A percentile compares a stretch with the other conserved stretches of the same genome.
Conservation (phyloP, 2,888 invertebrate species). For the Chrysodeixis includens region DNA sequence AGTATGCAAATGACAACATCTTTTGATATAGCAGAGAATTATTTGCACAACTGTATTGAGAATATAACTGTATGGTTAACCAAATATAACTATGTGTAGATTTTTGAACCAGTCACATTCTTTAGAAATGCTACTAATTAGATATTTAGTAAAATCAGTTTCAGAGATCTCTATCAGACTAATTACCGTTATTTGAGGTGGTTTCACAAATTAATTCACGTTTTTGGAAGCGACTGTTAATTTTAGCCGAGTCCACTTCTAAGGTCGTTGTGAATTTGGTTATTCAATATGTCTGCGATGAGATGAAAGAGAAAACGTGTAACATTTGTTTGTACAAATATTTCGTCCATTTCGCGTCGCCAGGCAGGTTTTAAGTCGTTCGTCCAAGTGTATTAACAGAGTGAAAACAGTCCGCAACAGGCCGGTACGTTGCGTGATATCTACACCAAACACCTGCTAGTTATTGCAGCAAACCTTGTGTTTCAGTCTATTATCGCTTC, state of each 20-base stretch:
- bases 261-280: slow-evolving; percentile 47
- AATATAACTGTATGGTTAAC: neutral
- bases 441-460: slow-evolving; percentile 76
- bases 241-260: slow-evolving; percentile 10
- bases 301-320: slow-evolving; percentile 79
- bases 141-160: slow-evolving; percentile 15
- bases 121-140: slow-evolving; percentile 16
- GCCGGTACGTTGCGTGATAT: slow-evolving; percentile 78
- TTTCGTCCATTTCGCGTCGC: slow-evolving; percentile 77
- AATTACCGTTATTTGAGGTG: slow-evolving; percentile 4
- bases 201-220: slow-evolving; percentile 7
- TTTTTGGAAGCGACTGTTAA: slow-evolving; percentile 10
- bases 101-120: slow-evolving; percentile 17
- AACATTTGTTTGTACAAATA: slow-evolving; percentile 81
- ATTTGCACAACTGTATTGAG: slow-evolving; percentile 48
- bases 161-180: slow-evolving; percentile 5
- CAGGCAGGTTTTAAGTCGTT: slow-evolving; percentile 78
- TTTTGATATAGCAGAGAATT: slow-evolving; percentile 41
- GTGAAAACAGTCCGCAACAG: slow-evolving; percentile 78
- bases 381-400: slow-evolving; percentile 73
- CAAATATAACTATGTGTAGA: slow-evolving; percentile 11
- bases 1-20: slow-evolving; percentile 56
- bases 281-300: slow-evolving; percentile 65
- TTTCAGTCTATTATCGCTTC: slow-evolving; percentile 71
- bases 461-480: slow-evolving; percentile 74